These are phyloP conservation scores for human DNA, from an alignment of 2,113 vertebrate genomes.

Conservation along the genomic window GRCh38 chr5:126656501-126657000, in stretches of 20 bases:
- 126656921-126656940: not conserved
- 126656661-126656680: not conserved
- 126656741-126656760: not conserved
- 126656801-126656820: not conserved
- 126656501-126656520: not conserved
- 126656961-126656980: not conserved
- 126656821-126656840: not conserved
- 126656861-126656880: not conserved
- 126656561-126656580: not conserved
- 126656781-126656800: not conserved
- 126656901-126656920: not conserved
- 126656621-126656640: not conserved
- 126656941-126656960: not conserved
- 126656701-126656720: not conserved
- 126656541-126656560: not conserved
- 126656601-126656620: constrained; percentile 27
- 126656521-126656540: not conserved
- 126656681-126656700: not conserved
- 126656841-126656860: not conserved
- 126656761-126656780: not conserved
- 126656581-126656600: constrained; percentile 57
- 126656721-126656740: not conserved
- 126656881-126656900: not conserved
- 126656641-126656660: not conserved
- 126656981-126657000: not conserved